These are phyloP conservation scores for Aix galericulata DNA, from an alignment of 2,113 vertebrate species.

Conservation along the genomic window DNA sequence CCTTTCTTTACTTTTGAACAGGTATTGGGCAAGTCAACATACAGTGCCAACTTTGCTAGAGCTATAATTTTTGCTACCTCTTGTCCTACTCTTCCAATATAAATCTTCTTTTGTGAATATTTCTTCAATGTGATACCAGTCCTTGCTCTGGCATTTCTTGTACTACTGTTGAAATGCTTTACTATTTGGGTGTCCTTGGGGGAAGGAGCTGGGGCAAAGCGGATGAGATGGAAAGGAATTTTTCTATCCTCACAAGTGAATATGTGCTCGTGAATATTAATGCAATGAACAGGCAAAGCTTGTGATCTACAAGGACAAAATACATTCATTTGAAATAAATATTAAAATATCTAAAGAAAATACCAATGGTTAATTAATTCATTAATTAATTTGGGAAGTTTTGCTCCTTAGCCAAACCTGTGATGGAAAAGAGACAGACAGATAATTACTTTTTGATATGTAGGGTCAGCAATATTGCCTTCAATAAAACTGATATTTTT, in stretches of 20 bases:
- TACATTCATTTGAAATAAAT: not conserved
- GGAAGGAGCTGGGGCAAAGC: not conserved
- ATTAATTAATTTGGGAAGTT: not conserved
- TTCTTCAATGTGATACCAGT: not conserved
- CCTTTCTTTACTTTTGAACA: not conserved
- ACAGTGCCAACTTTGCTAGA: not conserved
- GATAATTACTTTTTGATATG: slow-evolving; percentile 23
- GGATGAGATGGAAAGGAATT: not conserved
- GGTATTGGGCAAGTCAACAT: not conserved
- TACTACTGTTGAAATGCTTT: not conserved
- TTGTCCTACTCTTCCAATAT: not conserved
- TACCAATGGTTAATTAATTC: not conserved
- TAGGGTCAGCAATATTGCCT: not conserved
- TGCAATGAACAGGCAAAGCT: not conserved
- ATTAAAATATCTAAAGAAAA: not conserved
- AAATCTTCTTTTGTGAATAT: not conserved
- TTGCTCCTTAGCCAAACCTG: not conserved
- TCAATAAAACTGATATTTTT: not conserved
- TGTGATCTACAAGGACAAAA: not conserved
- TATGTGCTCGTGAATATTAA: not conserved
- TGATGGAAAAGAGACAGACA: not conserved
- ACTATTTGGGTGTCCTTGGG: not conserved
- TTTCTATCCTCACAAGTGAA: not conserved
- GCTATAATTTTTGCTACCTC: not conserved
- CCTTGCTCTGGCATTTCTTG: not conserved